Base-by-base conservation (phyloP, 2,113 vertebrate species). In the Varanus komodoensis region DNA sequence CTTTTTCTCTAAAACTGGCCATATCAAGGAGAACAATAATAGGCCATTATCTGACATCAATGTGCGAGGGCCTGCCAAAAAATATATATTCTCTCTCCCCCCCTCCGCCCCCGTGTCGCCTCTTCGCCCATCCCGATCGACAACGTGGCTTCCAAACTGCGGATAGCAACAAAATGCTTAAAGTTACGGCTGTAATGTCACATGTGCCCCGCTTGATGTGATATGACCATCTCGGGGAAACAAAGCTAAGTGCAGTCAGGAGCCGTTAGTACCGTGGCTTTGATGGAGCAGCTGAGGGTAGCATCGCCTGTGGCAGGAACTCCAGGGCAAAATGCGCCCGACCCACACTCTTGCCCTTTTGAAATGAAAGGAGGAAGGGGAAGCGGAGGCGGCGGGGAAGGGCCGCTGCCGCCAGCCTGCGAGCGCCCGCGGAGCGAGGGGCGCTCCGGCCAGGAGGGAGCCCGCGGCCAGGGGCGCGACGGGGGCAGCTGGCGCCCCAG, bases 231-330 rank as follows among this genome's bases (percentile, higher is more conserved):
- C 97, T 98, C 97, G 98, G 98, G 98, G 98, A 98, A 98, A 98
- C 97, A 98, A 98, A 99, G 98, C 98, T 98, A 98, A 99, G 98
- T 97, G 98, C 98, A 98, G 98, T 99, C 99, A 99, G 98, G 98
- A 98, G 97, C 98, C 96, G 98, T 99, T 99, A 99, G 98, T 94
- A 95, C 95, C 87, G 97, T 96, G 96, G 96, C 97, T 97, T 97
- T 99, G 99, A 99, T 95, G 98, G 97, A 98, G 97, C 98, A 97
- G 98, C 98, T 98, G 98, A 99, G 98, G 98, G 98, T 97, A 98
- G 98, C 98, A 97, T 96, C 91, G 98, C 99, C 98, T 96, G 89
- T 97, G 98, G 98, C 98, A 87, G 94, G 95, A 94, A 98, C 98
- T 98, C 97, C 96, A 93, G 98, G 98, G 97, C 98, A 96, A 96